Percentiles rank a stretch among this genome's conserved stretches.
Conservation (phyloP, 2,888 invertebrate species). For the Neoscelio sp. region DNA sequence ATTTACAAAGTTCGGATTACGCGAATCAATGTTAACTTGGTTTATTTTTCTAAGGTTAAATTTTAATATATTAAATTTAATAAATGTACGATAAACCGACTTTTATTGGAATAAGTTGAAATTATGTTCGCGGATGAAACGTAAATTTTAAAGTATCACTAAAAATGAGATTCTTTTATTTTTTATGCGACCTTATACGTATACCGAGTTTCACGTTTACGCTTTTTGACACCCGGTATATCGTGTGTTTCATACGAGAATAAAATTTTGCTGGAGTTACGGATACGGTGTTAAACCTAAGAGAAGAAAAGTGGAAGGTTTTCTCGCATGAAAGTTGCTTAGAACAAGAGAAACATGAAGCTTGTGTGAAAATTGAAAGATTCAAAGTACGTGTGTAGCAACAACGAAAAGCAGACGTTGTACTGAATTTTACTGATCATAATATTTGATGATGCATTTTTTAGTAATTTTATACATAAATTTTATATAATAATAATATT, state of each 20-base stretch:
- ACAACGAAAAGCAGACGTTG: conserved; percentile 1
- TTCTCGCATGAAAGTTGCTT: conserved; percentile 1
- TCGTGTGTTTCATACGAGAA: conserved; percentile 4
- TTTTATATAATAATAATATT: no score
- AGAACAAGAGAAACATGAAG: conserved; percentile 12
- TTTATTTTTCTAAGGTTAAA: no score
- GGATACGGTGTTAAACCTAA: conserved; percentile 21
- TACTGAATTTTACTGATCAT: no score
- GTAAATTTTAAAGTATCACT: conserved; percentile 10
- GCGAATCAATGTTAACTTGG: no score
- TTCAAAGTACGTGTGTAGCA: conserved; percentile 11
- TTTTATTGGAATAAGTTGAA: conserved; percentile 10
- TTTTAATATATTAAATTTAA: conserved; percentile 8
- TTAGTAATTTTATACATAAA: no score
- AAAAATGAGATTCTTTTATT: background rate
- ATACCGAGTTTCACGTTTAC: background rate
- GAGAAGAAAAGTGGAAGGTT: conserved; percentile 4
- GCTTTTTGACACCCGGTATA: conserved; percentile 27
- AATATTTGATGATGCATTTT: no score
- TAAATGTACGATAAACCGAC: conserved; percentile 1
- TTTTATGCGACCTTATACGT: conserved; percentile 11
- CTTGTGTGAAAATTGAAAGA: conserved; percentile 21
- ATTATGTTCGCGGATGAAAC: background rate
- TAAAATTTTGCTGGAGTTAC: conserved; percentile 25
- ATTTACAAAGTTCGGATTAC: no score